A percentile compares a stretch with the other conserved stretches of the same genome.
Evolutionary conservation across 2,113 vertebrate genomes (phyloP).

Genomic region (Platycercus adscitus): DNA sequence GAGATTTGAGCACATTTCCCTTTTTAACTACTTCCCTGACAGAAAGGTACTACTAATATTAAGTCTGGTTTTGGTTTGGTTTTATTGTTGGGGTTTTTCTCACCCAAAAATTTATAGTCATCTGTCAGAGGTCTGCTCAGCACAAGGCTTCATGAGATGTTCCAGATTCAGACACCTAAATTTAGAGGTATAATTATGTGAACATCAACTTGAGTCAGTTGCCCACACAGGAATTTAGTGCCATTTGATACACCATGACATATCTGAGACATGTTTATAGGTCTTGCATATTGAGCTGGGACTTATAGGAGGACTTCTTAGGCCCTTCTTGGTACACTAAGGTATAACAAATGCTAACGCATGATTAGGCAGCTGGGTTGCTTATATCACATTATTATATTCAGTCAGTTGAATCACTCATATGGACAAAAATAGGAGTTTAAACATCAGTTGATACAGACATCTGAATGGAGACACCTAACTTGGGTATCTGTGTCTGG

Average conservation of each 20-base stretch:
- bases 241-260: not conserved
- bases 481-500: not conserved
- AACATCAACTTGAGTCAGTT: not conserved
- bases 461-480: not conserved
- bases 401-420: not conserved
- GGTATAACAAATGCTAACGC: rapidly evolving
- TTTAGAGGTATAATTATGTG: not conserved
- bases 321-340: not conserved
- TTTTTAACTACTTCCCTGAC: not conserved
- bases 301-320: not conserved
- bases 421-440: not conserved
- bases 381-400: not conserved
- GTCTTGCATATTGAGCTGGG: not conserved
- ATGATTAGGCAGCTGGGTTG: not conserved
- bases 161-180: not conserved
- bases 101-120: not conserved
- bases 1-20: not conserved
- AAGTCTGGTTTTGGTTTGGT: not conserved
- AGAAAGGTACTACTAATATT: not conserved
- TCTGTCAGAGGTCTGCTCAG: not conserved
- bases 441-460: not conserved
- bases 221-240: not conserved
- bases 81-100: rapidly evolving
- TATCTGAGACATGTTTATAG: not conserved
- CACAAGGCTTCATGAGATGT: not conserved